These are phyloP conservation scores for Pterostichus madidus DNA, from an alignment of 2,888 invertebrate species.

Conservation along the genomic window DNA sequence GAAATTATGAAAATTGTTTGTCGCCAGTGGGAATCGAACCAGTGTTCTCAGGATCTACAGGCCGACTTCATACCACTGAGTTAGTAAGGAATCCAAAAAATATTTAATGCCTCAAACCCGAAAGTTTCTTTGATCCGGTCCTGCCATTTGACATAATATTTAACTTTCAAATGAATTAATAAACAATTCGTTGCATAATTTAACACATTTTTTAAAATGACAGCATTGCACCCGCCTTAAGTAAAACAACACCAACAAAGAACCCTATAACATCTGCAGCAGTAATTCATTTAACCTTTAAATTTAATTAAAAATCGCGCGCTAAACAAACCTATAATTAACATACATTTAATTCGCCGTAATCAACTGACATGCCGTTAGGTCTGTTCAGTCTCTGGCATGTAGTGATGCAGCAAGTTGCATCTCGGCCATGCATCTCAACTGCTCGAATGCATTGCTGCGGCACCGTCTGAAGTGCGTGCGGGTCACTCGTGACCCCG, in stretches of 20 bases:
- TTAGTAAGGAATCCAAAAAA: too few species aligned
- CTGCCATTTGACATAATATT: too few species aligned
- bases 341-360: slow-evolving; percentile 47
- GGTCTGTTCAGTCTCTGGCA: not conserved
- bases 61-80: too few species aligned
- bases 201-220: too few species aligned
- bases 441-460: not conserved
- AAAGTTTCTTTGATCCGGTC: too few species aligned
- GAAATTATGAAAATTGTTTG: too few species aligned
- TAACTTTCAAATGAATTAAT: too few species aligned
- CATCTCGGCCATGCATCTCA: slow-evolving; percentile 27
- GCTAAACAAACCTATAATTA: slow-evolving; percentile 39
- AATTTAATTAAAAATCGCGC: slow-evolving; percentile 40
- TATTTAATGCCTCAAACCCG: too few species aligned
- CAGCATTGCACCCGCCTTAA: too few species aligned
- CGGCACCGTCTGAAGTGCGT: slow-evolving; percentile 32
- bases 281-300: slow-evolving; percentile 37
- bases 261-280: slow-evolving; percentile 10
- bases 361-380: not conserved
- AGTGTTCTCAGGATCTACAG: too few species aligned
- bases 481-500: slow-evolving; percentile 47
- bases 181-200: too few species aligned
- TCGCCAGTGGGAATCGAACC: too few species aligned
- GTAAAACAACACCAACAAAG: not conserved
- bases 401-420: slow-evolving; percentile 1